A percentile compares a stretch with the other conserved stretches of the same genome.
phyloP scores from a whole-genome alignment of 1,140 invertebrate genomes.

The Riptortus pedestris region DNA sequence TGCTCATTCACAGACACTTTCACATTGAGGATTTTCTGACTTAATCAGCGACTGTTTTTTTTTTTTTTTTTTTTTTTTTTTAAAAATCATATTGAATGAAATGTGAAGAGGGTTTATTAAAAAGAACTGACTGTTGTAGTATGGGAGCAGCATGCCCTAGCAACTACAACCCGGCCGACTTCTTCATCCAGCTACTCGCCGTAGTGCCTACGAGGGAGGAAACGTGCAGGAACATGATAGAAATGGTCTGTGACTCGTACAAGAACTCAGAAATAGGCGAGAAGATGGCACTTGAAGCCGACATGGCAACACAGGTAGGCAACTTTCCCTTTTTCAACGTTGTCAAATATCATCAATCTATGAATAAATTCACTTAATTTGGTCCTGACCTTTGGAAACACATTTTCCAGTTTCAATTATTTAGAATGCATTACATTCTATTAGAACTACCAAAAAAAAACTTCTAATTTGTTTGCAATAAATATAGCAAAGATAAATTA shows the following conservation, averaged over 20 bases:
- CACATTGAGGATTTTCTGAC: no score
- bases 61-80: no score
- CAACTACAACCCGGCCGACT: conserved; percentile 94
- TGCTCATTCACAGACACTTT: no score
- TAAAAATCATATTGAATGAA: no score
- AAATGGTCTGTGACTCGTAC: conserved; percentile 68
- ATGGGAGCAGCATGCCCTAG: conserved; percentile 63
- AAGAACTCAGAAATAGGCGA: conserved; percentile 42
- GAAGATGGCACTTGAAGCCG: conserved; percentile 27
- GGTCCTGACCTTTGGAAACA: background rate
- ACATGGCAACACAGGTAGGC: conserved; percentile 25
- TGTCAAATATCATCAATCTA: no score
- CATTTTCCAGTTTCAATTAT: background rate
- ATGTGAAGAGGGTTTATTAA: no score
- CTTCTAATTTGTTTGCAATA: no score
- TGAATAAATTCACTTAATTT: background rate
- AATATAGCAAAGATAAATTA: no score
- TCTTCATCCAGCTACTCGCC: conserved; percentile 83
- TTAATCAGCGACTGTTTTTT: no score
- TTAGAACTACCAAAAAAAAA: background rate
- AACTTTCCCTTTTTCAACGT: conserved; percentile 12
- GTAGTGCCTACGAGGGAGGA: conserved; percentile 72
- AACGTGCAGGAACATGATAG: conserved; percentile 58
- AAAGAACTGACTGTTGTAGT: no score
- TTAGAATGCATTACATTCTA: background rate